Percentiles rank a stretch among this genome's conserved stretches.
phyloP scores from a whole-genome alignment of 2,113 vertebrate species.

The Dryoscopus gambensis region DNA sequence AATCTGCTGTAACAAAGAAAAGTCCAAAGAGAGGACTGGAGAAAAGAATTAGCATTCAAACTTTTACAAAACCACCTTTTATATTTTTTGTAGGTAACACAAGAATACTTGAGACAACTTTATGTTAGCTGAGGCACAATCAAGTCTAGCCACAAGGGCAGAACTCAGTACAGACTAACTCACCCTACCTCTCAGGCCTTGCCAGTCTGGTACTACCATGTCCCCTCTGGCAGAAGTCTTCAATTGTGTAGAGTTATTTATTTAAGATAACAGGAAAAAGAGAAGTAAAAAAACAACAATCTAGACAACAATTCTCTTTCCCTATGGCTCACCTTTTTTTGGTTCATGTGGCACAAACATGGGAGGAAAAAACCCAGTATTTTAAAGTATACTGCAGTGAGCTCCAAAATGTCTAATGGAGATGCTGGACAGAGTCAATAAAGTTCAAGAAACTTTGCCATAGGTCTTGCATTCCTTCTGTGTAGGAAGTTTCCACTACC shows the following conservation, averaged over 20 bases:
- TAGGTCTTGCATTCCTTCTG: not conserved
- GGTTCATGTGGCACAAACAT: not conserved
- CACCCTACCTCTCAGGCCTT: not conserved
- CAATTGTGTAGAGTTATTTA: not conserved
- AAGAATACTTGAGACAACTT: not conserved
- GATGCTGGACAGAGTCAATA: not conserved
- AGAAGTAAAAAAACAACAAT: not conserved
- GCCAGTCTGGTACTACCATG: not conserved
- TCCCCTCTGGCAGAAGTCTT: not conserved
- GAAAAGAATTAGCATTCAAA: not conserved
- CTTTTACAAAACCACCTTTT: not conserved
- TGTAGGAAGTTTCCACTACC: not conserved
- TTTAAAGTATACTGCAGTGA: not conserved
- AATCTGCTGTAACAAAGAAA: not conserved
- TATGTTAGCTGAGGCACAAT: not conserved
- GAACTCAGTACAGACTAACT: not conserved
- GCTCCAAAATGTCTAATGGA: not conserved
- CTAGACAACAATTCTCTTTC: not conserved
- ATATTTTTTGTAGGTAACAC: not conserved
- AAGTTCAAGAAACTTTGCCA: not conserved
- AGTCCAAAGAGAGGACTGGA: not conserved
- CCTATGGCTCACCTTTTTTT: not conserved
- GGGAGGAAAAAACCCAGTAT: fast-evolving
- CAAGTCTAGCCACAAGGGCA: not conserved
- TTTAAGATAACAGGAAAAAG: not conserved